Percentiles rank a stretch among this genome's conserved stretches.
Conservation (phyloP, 30 jellyfish, hydroid and myxozoan species). For the Mastigias papua region DNA sequence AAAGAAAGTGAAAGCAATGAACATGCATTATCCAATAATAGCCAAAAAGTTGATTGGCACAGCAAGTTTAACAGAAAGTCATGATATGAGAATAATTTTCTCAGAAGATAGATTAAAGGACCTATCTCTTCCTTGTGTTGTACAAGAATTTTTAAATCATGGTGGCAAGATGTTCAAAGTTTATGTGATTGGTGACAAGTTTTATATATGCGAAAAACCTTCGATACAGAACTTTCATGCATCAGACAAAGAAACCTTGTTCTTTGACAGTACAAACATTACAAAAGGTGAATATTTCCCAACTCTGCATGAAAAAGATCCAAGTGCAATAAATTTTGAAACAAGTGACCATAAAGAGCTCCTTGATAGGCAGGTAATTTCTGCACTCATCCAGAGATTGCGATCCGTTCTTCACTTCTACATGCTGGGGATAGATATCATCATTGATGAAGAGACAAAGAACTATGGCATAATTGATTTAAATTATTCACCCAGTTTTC, state of each 20-base stretch:
- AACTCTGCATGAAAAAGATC: conserved; percentile 74
- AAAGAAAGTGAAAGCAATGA: conserved; percentile 51
- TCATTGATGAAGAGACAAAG: conserved; percentile 83
- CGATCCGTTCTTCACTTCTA: conserved; percentile 50
- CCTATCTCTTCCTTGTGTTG: conserved; percentile 84
- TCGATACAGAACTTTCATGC: conserved; percentile 84
- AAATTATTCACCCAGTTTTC: conserved; percentile 94
- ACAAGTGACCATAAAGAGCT: conserved; percentile 66
- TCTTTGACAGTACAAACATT: conserved; percentile 89
- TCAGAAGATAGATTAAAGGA: conserved; percentile 78
- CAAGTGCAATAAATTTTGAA: conserved; percentile 59
- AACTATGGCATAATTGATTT: conserved; percentile 91
- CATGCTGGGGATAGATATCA: conserved; percentile 90
- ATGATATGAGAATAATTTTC: conserved; percentile 88
- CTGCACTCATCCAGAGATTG: conserved; percentile 69
- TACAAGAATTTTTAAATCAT: conserved; percentile 95
- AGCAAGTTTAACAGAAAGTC: conserved; percentile 88
- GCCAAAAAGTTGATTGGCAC: conserved; percentile 83
- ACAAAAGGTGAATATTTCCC: conserved; percentile 79
- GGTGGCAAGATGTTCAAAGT: conserved; percentile 95
- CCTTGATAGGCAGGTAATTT: conserved; percentile 75
- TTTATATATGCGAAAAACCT: conserved; percentile 93
- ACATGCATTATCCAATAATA: conserved; percentile 74
- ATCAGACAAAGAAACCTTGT: conserved; percentile 72
- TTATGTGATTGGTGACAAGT: conserved; percentile 85